phyloP scores from a whole-genome alignment of 1,140 invertebrate genomes.

The Cydia splendana region DNA sequence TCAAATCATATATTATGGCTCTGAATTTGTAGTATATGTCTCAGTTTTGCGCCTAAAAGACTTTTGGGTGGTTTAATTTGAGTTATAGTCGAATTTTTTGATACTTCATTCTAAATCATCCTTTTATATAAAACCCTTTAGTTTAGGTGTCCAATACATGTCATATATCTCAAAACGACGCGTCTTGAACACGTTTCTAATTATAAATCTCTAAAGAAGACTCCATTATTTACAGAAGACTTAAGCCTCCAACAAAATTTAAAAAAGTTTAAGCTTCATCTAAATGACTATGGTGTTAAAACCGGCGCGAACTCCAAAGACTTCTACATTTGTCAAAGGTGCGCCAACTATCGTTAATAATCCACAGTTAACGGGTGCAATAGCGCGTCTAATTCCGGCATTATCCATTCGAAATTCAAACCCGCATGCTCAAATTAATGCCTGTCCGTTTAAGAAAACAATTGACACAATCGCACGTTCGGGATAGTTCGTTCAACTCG shows the following conservation, averaged over 20 bases:
- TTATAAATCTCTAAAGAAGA: not conserved
- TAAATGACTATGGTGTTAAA: not conserved
- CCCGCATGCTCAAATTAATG: slow-evolving; percentile 64
- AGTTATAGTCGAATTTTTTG: no score
- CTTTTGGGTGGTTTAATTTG: not conserved
- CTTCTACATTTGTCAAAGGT: slow-evolving; percentile 2
- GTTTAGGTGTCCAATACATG: not conserved
- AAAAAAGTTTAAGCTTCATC: not conserved
- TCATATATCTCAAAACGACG: not conserved
- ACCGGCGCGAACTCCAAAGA: not conserved
- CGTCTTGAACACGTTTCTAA: not conserved
- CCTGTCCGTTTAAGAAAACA: slow-evolving; percentile 62
- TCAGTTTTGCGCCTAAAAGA: not conserved
- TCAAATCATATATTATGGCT: slow-evolving; percentile 7
- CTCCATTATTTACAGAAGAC: not conserved
- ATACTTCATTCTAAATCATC: no score
- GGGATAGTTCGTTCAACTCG: slow-evolving; percentile 67
- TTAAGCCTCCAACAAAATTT: not conserved
- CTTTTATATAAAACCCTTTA: not conserved
- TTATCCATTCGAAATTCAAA: slow-evolving; percentile 60
- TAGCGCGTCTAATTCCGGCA: slow-evolving; percentile 41
- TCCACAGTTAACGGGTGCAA: slow-evolving; percentile 34
- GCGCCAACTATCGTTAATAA: slow-evolving; percentile 23
- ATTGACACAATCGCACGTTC: slow-evolving; percentile 57
- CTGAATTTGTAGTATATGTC: not conserved